Conservation (phyloP, 2,113 vertebrate species). For the Camelus bactrianus region DNA sequence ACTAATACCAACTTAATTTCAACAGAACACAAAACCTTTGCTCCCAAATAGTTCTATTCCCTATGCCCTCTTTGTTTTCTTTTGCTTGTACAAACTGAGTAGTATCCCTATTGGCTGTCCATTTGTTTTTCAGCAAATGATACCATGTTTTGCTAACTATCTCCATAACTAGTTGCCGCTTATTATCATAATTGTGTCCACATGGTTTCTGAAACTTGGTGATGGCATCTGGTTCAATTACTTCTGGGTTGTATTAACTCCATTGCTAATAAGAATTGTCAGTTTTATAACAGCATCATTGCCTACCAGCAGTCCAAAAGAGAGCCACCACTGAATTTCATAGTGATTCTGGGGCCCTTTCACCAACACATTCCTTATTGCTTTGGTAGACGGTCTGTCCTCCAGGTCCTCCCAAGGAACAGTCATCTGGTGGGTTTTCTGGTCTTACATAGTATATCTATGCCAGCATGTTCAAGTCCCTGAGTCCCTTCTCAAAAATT, state of each 20-base stretch:
- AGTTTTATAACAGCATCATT: background rate
- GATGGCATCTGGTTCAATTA: background rate
- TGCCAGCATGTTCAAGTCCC: background rate
- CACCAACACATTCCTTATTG: background rate
- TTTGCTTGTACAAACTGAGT: background rate
- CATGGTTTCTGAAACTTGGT: background rate
- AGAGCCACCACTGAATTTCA: background rate
- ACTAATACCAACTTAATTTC: background rate
- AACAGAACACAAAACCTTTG: background rate
- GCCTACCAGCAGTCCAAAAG: background rate
- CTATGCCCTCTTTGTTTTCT: background rate
- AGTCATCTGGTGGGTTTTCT: background rate
- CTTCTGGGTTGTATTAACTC: background rate
- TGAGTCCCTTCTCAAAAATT: background rate
- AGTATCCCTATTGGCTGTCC: background rate
- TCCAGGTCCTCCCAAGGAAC: background rate
- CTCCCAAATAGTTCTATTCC: background rate
- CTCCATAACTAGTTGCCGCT: background rate
- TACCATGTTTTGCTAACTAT: background rate
- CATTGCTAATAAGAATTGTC: background rate
- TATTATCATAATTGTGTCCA: background rate
- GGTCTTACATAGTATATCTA: background rate
- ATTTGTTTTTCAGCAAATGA: slow-evolving; percentile 20
- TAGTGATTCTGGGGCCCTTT: background rate
- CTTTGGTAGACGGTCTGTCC: background rate